phyloP scores from a whole-genome alignment of 2,888 invertebrate species.

The Icerya purchasi region DNA sequence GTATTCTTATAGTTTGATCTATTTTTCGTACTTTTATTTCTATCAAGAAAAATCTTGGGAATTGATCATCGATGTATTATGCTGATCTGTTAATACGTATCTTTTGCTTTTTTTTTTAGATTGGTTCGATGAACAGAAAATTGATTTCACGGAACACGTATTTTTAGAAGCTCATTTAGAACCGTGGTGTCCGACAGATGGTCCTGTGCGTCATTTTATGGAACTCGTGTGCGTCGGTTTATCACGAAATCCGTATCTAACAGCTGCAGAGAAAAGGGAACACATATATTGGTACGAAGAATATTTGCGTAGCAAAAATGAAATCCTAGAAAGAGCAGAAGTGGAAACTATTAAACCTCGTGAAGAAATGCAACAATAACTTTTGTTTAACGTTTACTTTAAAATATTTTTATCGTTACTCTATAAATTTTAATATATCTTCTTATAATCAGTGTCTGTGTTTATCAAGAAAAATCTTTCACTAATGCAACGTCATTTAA shows the following conservation, averaged over 20 bases:
- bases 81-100: too few relatives aligned
- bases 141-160: conserved; percentile 81
- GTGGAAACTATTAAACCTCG: conserved; percentile 20
- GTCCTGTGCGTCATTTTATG: conserved; percentile 92
- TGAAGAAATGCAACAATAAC: conserved; percentile 21
- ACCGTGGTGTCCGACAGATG: conserved; percentile 70
- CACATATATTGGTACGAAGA: conserved; percentile 81
- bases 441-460: too few relatives aligned
- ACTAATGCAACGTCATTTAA: too few relatives aligned
- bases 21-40: too few relatives aligned
- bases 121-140: conserved; percentile 38
- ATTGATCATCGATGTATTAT: too few relatives aligned
- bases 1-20: too few relatives aligned
- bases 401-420: conserved; percentile 17
- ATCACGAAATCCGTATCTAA: conserved; percentile 81
- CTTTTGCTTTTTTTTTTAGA: too few relatives aligned
- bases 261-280: conserved; percentile 63
- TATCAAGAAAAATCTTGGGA: too few relatives aligned
- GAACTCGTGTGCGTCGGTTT: conserved; percentile 82
- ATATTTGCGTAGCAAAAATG: conserved; percentile 64
- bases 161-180: conserved; percentile 72
- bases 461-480: too few relatives aligned
- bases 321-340: conserved; percentile 42
- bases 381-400: conserved; percentile 19
- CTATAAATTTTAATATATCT: conserved; percentile 12